Base-by-base conservation (phyloP, 2,888 invertebrate species). In the Lycia hirtaria region DNA sequence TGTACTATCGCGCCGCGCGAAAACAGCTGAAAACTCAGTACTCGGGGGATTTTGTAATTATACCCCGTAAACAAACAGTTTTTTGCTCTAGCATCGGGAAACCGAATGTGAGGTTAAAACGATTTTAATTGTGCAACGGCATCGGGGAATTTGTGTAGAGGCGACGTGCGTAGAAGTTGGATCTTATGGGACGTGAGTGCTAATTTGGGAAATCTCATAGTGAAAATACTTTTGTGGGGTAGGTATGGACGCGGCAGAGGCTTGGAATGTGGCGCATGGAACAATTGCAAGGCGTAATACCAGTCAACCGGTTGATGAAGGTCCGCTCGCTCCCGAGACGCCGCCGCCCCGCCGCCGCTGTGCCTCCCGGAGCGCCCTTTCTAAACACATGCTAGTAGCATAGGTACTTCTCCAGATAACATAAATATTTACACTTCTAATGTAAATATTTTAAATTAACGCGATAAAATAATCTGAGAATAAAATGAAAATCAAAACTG, bases 251-350 rank as follows among this genome's bases (percentile, higher is more conserved):
- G 43, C 26, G 38, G 55, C 53, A 56, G 54, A 76, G 76, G 78
- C 71, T 78, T 74, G 87, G 88, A 89, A 88, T 88, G 88, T 80
- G 81, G 72, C 81, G 81, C 79, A 73, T 76, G 80, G 83, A 90
- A 90, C 91, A 90, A 90, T 88, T 82, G 87, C 82, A 78, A 75
- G 81, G 82, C 81, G 84, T 91, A 91, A 92, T 92, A 92, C 83
- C 90, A 91, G 91, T 92, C 91, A 92, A 82, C 83, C 85, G 85
- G 84, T 91, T 92, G 91, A 92, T 88, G 88, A 86, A 89, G 91
- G 91, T 92, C 81, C 84, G 67, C 66, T 68, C 69, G 64, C 64
- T 67, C 64, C 70, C 64, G 62, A 66, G n/a, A n/a, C n/a, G n/a
- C 68, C 73, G 69, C 19, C 37, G 51, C 72, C 70, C 51, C 69